Conservation (phyloP, 1,140 invertebrate genomes). For the Cepaea nemoralis region DNA sequence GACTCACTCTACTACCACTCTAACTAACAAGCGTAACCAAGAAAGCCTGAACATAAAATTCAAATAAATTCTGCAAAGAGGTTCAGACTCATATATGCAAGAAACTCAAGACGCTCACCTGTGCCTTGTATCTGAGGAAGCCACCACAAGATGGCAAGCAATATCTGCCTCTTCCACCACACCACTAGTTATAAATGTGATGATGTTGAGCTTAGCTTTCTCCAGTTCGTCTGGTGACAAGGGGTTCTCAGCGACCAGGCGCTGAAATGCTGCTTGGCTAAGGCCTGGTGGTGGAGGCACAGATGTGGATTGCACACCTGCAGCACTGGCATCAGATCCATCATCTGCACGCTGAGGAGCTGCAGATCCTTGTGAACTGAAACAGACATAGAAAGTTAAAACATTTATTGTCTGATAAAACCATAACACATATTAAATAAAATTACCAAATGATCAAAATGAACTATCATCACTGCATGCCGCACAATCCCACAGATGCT, state of each 20-base stretch:
- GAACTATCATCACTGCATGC: too few relatives aligned
- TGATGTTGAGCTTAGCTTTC: constrained; percentile 83
- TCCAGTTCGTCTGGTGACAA: constrained; percentile 87
- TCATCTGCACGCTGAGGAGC: background rate
- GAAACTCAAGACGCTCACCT: constrained; percentile 60
- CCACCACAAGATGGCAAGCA: constrained; percentile 84
- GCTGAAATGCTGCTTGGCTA: constrained; percentile 83
- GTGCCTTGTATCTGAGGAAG: constrained; percentile 85
- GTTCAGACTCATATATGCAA: too few relatives aligned
- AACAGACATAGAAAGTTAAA: constrained; percentile 9
- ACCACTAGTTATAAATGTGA: constrained; percentile 85
- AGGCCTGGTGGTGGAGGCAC: constrained; percentile 80
- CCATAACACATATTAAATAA: too few relatives aligned
- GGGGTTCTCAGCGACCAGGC: constrained; percentile 82
- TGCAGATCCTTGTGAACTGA: constrained; percentile 42
- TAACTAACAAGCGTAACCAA: too few relatives aligned
- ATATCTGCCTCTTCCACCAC: constrained; percentile 83
- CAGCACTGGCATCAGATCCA: background rate
- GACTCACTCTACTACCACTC: too few relatives aligned
- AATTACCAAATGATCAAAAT: too few relatives aligned
- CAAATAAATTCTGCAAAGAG: too few relatives aligned
- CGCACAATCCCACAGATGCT: too few relatives aligned
- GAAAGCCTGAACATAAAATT: too few relatives aligned
- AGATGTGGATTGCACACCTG: constrained; percentile 37
- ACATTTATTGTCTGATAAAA: too few relatives aligned